phyloP scores from a whole-genome alignment of 2,113 vertebrate genomes.

The Mesocricetus auratus region DNA sequence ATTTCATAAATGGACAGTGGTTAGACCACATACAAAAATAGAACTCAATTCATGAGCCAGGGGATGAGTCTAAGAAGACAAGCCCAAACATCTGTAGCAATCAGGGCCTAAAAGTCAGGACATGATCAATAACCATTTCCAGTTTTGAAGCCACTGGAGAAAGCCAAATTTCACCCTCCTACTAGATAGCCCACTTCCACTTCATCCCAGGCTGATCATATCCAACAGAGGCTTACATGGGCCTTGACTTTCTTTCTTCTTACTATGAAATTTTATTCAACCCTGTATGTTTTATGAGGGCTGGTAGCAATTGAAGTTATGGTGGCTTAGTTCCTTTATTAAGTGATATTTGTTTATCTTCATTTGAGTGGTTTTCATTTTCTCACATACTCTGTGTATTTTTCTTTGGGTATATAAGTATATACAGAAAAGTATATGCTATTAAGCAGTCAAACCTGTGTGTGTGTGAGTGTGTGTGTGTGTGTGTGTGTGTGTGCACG shows the following conservation, averaged over 20 bases:
- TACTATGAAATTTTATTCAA: neutral
- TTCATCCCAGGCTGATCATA: neutral
- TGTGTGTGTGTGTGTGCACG: neutral
- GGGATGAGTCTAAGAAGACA: neutral
- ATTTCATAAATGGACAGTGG: constrained; percentile 13
- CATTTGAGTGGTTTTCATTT: neutral
- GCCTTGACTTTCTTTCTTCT: neutral
- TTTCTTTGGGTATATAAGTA: neutral
- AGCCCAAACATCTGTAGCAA: neutral
- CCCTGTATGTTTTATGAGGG: neutral
- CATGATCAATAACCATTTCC: constrained; percentile 18
- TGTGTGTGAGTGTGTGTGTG: neutral
- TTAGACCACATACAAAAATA: neutral
- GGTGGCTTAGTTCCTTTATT: neutral
- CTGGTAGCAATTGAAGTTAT: neutral
- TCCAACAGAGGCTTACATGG: neutral
- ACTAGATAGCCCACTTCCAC: neutral
- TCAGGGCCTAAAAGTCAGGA: neutral
- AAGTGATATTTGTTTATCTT: neutral
- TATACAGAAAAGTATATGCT: neutral
- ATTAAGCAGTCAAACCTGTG: too few relatives aligned
- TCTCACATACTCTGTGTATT: neutral
- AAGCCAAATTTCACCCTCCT: neutral
- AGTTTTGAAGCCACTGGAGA: neutral
- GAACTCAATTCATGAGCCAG: neutral